Evolutionary conservation across 1,140 invertebrate species (phyloP), one percentile per base, ranked within the genome.

Genomic region (Oscheius sp.): DNA sequence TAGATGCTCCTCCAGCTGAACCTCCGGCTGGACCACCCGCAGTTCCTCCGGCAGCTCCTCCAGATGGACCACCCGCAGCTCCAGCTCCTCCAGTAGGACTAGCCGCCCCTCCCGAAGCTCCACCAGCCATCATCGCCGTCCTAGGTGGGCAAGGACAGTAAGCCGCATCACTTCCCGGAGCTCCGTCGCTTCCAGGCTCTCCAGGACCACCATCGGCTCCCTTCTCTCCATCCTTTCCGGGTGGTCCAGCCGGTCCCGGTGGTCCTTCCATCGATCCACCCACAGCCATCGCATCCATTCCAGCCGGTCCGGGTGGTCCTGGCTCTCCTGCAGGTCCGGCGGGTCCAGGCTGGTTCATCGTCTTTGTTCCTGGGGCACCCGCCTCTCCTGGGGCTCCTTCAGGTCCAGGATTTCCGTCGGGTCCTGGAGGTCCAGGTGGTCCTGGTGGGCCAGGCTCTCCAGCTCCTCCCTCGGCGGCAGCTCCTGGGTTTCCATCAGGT

Each of bases 91-190:
- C 62, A 45, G 42, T 45, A 29, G 62, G 2, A 15, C 49, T 45
- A 29, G 62, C 20, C 20, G 36, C 31, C 28, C n/a, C 46, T 52
- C 46, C 46, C 46, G 3, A n/a, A n/a, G n/a, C n/a, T n/a, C n/a
- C n/a, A n/a, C n/a, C n/a, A n/a, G n/a, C n/a, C n/a, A n/a, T n/a
- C n/a, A n/a, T n/a, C n/a, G n/a, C n/a, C n/a, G 62, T 65, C 49
- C 62, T 65, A 34, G 58, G 58, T 61, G 58, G 58, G 23, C 58
- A 61, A 20, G 58, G 58, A 61, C 58, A 61, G 23, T 61, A 61
- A 26, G 58, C 58, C 18, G 58, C 62, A 29, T 65, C 62, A 31
- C 36, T 23, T 65, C 62, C 62, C 49, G 62, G 62, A 35, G 62
- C 62, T 65, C 62, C 62, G 34, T 65, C 62, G 20, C 36, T 45